Conservation (phyloP, 2,113 vertebrate genomes). For the Bos javanicus region DNA sequence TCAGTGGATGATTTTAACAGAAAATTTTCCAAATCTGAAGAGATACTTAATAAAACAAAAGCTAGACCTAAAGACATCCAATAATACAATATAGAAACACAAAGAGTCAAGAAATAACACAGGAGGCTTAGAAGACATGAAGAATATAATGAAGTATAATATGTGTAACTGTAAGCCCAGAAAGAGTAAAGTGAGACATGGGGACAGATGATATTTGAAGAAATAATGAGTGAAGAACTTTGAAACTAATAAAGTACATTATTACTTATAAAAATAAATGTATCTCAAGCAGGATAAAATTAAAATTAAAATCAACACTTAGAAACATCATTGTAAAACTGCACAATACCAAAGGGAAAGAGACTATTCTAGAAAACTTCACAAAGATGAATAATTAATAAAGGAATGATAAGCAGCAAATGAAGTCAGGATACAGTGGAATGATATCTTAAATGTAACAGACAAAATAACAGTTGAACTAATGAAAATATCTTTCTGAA, state of each 20-base stretch:
- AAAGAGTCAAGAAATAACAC: background rate
- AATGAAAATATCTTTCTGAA: background rate
- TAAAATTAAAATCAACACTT: background rate
- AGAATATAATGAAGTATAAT: background rate
- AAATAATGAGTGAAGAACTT: background rate
- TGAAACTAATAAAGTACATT: background rate
- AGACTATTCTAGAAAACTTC: background rate
- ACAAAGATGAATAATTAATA: background rate
- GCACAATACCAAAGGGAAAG: background rate
- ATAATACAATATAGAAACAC: background rate
- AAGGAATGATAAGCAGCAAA: background rate
- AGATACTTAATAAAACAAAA: background rate
- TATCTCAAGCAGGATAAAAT: background rate
- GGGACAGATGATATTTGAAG: background rate
- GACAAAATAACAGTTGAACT: background rate
- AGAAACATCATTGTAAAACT: background rate
- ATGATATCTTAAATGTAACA: background rate
- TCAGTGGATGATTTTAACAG: background rate
- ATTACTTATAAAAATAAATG: background rate
- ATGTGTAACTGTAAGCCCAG: background rate
- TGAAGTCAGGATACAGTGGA: background rate
- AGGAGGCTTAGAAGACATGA: background rate
- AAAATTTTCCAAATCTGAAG: background rate
- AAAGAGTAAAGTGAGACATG: background rate
- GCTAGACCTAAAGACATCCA: background rate